Percentiles rank a stretch among this genome's conserved stretches.
Conservation (phyloP, 2,113 vertebrate species). For the Anas platyrhynchos region DNA sequence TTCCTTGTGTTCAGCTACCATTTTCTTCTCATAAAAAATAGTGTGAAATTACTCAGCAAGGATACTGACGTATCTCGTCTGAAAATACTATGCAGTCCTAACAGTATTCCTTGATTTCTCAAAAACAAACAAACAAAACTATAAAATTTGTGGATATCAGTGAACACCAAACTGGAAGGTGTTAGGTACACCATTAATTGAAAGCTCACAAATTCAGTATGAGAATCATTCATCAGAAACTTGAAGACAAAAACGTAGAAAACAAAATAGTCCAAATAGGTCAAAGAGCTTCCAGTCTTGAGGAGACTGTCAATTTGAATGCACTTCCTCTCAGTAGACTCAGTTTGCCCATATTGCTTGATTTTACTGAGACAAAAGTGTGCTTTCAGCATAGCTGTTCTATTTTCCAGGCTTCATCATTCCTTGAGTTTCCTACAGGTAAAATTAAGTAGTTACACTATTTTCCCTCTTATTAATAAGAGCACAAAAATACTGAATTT, state of each 20-base stretch:
- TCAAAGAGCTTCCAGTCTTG: background rate
- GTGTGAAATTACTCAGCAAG: background rate
- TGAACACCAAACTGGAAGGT: background rate
- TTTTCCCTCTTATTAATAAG: background rate
- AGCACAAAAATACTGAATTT: background rate
- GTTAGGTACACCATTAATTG: accelerated
- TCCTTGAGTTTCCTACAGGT: background rate
- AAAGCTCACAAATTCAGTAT: accelerated
- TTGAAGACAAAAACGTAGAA: background rate
- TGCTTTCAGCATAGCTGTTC: background rate
- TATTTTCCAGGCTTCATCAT: background rate
- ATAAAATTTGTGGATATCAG: background rate
- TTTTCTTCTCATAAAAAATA: background rate
- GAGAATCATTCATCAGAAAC: background rate
- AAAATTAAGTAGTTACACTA: background rate
- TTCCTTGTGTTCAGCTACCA: background rate
- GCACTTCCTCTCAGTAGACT: background rate
- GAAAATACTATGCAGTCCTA: background rate
- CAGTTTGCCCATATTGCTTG: background rate
- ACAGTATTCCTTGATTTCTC: background rate
- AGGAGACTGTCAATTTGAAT: background rate
- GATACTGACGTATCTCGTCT: background rate
- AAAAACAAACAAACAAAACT: background rate
- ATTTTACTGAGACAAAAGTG: background rate
- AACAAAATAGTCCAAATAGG: background rate